Percentiles rank a stretch among this genome's conserved stretches.
Evolutionary conservation across 2,113 vertebrate genomes (phyloP).

Genomic region (Gymnocephalus cernua): DNA sequence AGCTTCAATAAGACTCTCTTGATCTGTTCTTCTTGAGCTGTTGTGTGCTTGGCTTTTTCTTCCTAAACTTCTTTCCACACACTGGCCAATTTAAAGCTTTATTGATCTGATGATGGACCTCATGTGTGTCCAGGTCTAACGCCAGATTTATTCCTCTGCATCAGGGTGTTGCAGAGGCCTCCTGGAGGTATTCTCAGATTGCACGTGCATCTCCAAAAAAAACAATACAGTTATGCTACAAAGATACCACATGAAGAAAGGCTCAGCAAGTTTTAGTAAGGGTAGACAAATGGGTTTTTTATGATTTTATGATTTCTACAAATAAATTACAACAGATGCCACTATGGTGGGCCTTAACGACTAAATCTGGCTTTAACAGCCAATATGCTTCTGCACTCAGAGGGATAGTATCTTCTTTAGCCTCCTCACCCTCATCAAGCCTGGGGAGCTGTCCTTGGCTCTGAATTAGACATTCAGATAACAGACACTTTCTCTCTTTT

Average conservation of each 20-base stretch:
- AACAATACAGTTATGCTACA: background rate
- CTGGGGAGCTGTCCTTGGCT: slow-evolving; percentile 37
- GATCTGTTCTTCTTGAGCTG: slow-evolving; percentile 30
- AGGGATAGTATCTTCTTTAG: background rate
- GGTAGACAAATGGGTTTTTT: background rate
- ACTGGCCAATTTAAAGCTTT: slow-evolving; percentile 48
- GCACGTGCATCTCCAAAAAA: background rate
- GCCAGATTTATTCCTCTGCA: slow-evolving; percentile 31
- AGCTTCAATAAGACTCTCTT: slow-evolving; percentile 34
- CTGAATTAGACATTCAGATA: slow-evolving; percentile 63
- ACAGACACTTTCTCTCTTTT: slow-evolving; percentile 18
- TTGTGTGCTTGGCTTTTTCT: slow-evolving; percentile 27
- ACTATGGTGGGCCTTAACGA: background rate
- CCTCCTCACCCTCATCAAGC: background rate
- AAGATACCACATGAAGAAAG: background rate
- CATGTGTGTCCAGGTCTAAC: slow-evolving; percentile 39
- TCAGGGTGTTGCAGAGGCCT: slow-evolving; percentile 1
- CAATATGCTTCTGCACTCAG: background rate
- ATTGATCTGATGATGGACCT: slow-evolving; percentile 44
- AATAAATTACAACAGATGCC: background rate
- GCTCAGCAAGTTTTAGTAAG: background rate
- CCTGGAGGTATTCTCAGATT: background rate
- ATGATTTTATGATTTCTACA: background rate
- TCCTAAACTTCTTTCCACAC: slow-evolving; percentile 34
- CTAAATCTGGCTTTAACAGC: background rate